Percentiles rank a stretch among this genome's conserved stretches.
These are phyloP conservation scores for Xanthorhoe spadicearia DNA, from an alignment of 2,888 invertebrate species.

Conservation along the genomic window DNA sequence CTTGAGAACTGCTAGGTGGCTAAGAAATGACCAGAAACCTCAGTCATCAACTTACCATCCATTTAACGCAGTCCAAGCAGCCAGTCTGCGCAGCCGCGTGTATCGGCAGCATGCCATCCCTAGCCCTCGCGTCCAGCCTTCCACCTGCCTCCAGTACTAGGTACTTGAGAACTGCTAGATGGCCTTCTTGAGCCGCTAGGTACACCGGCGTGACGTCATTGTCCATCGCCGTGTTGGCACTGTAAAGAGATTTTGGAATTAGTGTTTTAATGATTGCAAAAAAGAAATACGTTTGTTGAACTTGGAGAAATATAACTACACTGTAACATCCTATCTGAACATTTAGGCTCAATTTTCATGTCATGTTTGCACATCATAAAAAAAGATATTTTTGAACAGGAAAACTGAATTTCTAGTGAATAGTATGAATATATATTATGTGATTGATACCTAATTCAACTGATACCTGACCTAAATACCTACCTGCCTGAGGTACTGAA, in stretches of 20 bases:
- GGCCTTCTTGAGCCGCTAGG: conserved; percentile 95
- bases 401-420: too few species aligned
- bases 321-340: too few species aligned
- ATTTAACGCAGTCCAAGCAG: conserved; percentile 93
- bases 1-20: conserved; percentile 77
- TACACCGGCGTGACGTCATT: conserved; percentile 96
- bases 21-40: background rate
- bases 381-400: too few species aligned
- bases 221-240: conserved; percentile 96
- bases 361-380: too few species aligned
- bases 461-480: too few species aligned
- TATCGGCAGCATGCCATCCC: conserved; percentile 95
- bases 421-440: too few species aligned
- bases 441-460: too few species aligned
- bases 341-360: too few species aligned
- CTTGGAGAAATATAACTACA: too few species aligned
- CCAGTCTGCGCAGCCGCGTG: conserved; percentile 97
- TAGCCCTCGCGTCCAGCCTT: conserved; percentile 91
- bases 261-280: background rate
- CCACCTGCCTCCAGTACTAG: conserved; percentile 93
- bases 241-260: conserved; percentile 69
- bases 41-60: conserved; percentile 25
- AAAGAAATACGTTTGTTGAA: too few species aligned
- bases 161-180: conserved; percentile 93
- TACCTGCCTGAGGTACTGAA: background rate